Evolutionary conservation across 2,888 invertebrate species (phyloP).

Genomic region (Noctua pronuba): DNA sequence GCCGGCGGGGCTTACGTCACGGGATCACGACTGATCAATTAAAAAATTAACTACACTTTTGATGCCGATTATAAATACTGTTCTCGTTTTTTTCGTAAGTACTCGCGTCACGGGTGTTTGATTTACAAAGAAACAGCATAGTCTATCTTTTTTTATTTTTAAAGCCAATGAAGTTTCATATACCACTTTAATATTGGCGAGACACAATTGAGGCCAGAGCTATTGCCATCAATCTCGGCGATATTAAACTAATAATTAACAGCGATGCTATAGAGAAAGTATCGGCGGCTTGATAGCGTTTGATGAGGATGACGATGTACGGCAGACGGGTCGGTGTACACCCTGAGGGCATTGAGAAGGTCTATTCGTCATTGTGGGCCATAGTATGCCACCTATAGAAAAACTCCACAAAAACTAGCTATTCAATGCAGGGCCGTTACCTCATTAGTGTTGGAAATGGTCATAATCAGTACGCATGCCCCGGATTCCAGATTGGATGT

Average conservation of each 20-base stretch:
- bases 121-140: not conserved
- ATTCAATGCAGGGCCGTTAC: not conserved
- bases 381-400: not conserved
- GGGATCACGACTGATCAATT: slow-evolving; percentile 1
- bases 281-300: slow-evolving; percentile 39
- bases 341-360: slow-evolving; percentile 20
- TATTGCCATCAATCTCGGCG: slow-evolving; percentile 45
- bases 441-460: not conserved
- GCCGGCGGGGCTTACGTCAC: not conserved
- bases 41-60: not conserved
- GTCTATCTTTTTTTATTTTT: not conserved
- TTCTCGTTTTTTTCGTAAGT: not conserved
- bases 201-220: slow-evolving; percentile 41
- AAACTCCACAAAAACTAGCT: not conserved
- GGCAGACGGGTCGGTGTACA: not conserved
- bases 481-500: too few species aligned
- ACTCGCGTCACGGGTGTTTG: too few species aligned
- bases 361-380: slow-evolving; percentile 6
- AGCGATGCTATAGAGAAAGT: slow-evolving; percentile 57
- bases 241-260: slow-evolving; percentile 55
- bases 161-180: slow-evolving; percentile 8
- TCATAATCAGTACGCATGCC: too few species aligned
- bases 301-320: slow-evolving; percentile 42
- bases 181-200: slow-evolving; percentile 37
- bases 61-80: not conserved